Percentiles rank a stretch among this genome's conserved stretches.
phyloP scores from a whole-genome alignment of 2,797 vertebrate species.

The Pteronotus mesoamericanus region DNA sequence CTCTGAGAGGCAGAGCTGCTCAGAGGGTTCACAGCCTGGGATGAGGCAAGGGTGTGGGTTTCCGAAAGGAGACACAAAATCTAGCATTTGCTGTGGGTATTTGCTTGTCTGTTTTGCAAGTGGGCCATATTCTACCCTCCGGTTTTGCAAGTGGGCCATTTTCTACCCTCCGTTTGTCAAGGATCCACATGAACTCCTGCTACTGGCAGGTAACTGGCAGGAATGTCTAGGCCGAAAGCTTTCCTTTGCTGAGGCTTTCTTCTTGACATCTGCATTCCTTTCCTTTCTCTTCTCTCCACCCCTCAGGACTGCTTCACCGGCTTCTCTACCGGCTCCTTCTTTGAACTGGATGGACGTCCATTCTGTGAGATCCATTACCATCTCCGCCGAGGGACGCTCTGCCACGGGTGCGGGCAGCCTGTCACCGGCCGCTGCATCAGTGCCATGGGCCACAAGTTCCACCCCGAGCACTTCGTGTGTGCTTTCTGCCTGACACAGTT shows the following conservation, averaged over 20 bases:
- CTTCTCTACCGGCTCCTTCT: slow-evolving; percentile 86
- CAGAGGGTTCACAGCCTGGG: not conserved
- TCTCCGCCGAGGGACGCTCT: slow-evolving; percentile 88
- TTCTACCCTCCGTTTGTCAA: not conserved
- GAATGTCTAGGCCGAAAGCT: not conserved
- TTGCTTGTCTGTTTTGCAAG: not conserved
- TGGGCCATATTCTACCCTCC: not conserved
- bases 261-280: not conserved
- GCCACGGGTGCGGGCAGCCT: slow-evolving; percentile 84
- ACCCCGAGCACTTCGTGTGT: slow-evolving; percentile 94
- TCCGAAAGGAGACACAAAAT: not conserved
- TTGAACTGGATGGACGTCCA: slow-evolving; percentile 88
- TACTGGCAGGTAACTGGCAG: not conserved
- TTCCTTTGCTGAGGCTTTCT: not conserved
- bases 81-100: not conserved
- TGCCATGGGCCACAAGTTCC: slow-evolving; percentile 88
- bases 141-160: not conserved
- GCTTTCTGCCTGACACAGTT: slow-evolving; percentile 90
- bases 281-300: not conserved
- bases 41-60: not conserved
- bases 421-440: slow-evolving; percentile 89
- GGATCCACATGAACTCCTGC: not conserved
- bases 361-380: slow-evolving; percentile 92
- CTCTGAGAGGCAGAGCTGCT: not conserved
- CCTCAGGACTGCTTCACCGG: slow-evolving; percentile 89